These are phyloP conservation scores for Sebastes melanostomus DNA, from an alignment of 2,797 vertebrate species.

Conservation along the genomic window DNA sequence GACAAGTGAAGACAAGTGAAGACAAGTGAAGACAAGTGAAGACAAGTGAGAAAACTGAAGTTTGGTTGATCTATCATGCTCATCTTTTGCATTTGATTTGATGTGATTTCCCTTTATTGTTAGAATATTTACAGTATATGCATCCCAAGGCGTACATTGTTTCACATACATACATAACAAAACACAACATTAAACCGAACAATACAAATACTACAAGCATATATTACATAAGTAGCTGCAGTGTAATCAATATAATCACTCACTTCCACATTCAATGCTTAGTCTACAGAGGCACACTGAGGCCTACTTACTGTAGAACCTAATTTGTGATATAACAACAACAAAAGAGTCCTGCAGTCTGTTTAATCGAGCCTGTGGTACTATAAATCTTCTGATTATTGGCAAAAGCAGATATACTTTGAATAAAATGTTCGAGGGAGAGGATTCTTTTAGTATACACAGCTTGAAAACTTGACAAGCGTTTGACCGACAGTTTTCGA, in stretches of 20 bases:
- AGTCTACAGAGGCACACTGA: not conserved
- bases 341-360: not conserved
- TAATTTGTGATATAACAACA: not conserved
- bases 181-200: not conserved
- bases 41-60: not conserved
- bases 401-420: not conserved
- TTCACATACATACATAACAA: not conserved
- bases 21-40: conserved; percentile 41
- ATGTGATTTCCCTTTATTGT: not conserved
- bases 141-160: not conserved
- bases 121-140: not conserved
- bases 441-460: not conserved
- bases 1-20: conserved; percentile 30
- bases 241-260: not conserved
- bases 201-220: not conserved
- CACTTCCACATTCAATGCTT: not conserved
- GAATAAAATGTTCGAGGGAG: not conserved
- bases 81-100: not conserved
- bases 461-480: not conserved
- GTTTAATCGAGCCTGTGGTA: not conserved
- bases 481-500: not conserved
- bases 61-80: not conserved
- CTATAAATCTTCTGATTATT: not conserved
- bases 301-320: not conserved
- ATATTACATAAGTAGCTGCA: not conserved